phyloP scores from a whole-genome alignment of 2,888 invertebrate genomes.

The Troides oblongomaculatus region DNA sequence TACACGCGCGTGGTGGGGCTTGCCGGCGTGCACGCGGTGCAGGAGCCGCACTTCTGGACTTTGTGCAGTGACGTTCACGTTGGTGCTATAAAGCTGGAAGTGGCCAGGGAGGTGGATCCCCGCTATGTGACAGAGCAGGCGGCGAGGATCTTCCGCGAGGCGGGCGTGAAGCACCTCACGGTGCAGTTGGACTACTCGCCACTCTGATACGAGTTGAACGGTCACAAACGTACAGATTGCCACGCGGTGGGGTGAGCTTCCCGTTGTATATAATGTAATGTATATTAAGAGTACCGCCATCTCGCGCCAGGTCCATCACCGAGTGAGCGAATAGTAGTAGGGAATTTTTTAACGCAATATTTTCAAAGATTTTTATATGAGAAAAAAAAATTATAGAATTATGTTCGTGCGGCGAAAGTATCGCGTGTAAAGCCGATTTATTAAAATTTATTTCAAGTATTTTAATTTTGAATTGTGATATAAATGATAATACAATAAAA shows the following conservation, averaged over 20 bases:
- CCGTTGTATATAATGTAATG: constrained; percentile 40
- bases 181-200: constrained; percentile 96
- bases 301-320: constrained; percentile 13
- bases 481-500: neutral
- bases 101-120: constrained; percentile 94
- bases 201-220: constrained; percentile 55
- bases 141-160: constrained; percentile 95
- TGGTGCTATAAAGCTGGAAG: constrained; percentile 96
- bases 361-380: constrained; percentile 24
- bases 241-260: constrained; percentile 32
- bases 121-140: constrained; percentile 95
- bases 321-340: constrained; percentile 3
- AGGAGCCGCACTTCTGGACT: constrained; percentile 99
- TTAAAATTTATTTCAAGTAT: constrained; percentile 16
- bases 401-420: constrained; percentile 6
- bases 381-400: constrained; percentile 11
- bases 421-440: constrained; percentile 7
- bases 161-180: constrained; percentile 93
- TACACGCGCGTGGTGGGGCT: constrained; percentile 94
- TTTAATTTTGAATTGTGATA: constrained; percentile 23
- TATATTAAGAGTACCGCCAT: constrained; percentile 28
- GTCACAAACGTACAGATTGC: constrained; percentile 47
- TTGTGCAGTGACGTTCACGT: constrained; percentile 96
- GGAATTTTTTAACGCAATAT: constrained; percentile 20
- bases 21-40: constrained; percentile 96